phyloP scores from a whole-genome alignment of 2,797 vertebrate species.

The Schizopygopsis malacanthus region DNA sequence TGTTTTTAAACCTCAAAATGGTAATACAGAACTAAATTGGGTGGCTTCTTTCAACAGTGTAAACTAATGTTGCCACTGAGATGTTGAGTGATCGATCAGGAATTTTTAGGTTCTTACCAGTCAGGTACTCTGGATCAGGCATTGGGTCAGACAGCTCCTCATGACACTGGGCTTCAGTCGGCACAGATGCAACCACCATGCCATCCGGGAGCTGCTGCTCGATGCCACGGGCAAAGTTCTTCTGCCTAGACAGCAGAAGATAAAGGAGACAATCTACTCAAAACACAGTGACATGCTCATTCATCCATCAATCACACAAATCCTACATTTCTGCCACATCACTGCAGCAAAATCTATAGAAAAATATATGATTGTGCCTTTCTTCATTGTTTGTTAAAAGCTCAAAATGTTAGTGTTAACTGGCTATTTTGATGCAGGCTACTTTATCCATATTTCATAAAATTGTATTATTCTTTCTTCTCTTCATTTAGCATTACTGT shows the following conservation, averaged over 20 bases:
- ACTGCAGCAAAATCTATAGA: background rate
- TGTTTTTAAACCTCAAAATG: background rate
- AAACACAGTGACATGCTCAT: slow-evolving; percentile 15
- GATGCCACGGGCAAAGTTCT: slow-evolving; percentile 95
- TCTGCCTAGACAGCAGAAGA: slow-evolving; percentile 81
- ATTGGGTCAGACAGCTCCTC: slow-evolving; percentile 93
- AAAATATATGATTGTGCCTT: background rate
- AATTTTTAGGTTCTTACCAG: slow-evolving; percentile 79
- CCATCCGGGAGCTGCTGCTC: slow-evolving; percentile 97
- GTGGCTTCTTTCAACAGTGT: background rate
- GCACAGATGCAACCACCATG: slow-evolving; percentile 92
- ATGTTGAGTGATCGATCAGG: background rate
- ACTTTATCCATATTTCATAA: background rate
- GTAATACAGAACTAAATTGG: background rate
- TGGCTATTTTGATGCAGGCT: background rate
- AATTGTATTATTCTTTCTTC: background rate
- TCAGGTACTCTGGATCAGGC: slow-evolving; percentile 94
- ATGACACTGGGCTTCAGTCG: slow-evolving; percentile 93
- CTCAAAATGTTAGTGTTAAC: background rate
- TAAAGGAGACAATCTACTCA: slow-evolving; percentile 47
- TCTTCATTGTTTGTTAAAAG: background rate
- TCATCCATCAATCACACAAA: slow-evolving; percentile 20
- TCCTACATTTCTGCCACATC: background rate
- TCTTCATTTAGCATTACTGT: background rate
- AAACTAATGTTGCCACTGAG: background rate